Conservation (phyloP, 2,113 vertebrate genomes). For the Saguinus midas region DNA sequence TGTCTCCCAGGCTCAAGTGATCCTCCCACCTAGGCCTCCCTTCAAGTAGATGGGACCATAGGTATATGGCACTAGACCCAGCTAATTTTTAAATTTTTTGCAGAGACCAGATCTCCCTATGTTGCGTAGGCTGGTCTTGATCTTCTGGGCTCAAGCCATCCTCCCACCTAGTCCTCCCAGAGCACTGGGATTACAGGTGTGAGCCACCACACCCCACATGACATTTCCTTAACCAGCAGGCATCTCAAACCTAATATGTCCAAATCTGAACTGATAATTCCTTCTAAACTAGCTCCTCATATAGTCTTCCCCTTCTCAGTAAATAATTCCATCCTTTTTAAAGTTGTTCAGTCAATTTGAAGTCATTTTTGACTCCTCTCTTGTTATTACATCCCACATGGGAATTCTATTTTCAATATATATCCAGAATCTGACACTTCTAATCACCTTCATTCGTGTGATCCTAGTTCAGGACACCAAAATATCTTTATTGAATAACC, state of each 20-base stretch:
- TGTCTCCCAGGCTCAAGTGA: too few species aligned
- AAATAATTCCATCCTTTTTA: not conserved
- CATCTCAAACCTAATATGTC: not conserved
- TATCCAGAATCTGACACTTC: not conserved
- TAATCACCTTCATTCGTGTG: not conserved
- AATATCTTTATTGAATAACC: not conserved
- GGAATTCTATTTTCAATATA: not conserved
- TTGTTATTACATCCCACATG: not conserved
- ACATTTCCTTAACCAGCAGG: not conserved
- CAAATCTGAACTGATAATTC: not conserved
- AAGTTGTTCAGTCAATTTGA: not conserved
- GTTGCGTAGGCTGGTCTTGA: too few species aligned
- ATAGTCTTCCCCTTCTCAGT: not conserved
- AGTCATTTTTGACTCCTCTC: not conserved
- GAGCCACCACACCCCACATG: too few species aligned
- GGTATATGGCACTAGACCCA: too few species aligned
- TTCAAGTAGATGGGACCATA: too few species aligned
- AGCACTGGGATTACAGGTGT: too few species aligned
- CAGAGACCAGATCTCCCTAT: too few species aligned
- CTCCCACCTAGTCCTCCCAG: too few species aligned
- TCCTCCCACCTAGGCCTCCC: too few species aligned
- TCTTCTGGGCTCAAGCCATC: too few species aligned
- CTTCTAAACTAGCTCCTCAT: not conserved
- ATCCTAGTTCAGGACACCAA: not conserved
- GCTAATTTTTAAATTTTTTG: too few species aligned